Base-by-base conservation (phyloP, 2,113 vertebrate species). In the Triplophysa siluroides region DNA sequence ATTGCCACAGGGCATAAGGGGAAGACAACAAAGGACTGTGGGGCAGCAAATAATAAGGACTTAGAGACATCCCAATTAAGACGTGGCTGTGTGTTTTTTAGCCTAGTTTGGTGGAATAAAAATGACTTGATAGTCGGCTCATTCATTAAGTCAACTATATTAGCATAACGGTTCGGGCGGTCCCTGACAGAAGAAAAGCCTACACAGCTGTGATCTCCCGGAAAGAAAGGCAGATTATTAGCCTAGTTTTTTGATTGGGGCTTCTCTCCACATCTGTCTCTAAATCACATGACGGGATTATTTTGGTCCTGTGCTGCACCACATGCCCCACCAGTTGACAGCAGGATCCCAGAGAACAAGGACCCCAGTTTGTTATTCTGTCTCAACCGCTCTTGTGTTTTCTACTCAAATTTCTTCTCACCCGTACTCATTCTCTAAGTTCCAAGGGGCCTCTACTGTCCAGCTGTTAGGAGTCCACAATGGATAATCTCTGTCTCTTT, bases 161-260 rank as follows among this genome's bases (percentile, higher is more conserved):
- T 91, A 89, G 90, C 90, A 91, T 92, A 80, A 85, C 68, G 77
- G 54, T 69, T 21, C 72, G 26, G 71, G 54, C 71, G 1, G 26
- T 29, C 41, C 65, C 45, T n/a, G 79, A 77, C 23, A 19, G 83
- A 92, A 85, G 89, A 87, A 85, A 83, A 76, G 61, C 2, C 82
- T 80, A 45, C 90, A 90, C 93, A 94, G 92, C 92, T 94, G 92
- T 86, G 90, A 84, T 78, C 63, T 78, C 45, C 81, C 26, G 61
- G 82, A 80, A 89, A 92, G 86, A 93, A 92, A 90, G 91, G 89
- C 90, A 92, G 91, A 89, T 92, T 92, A 91, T 90, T 58, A 76
- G 33, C 76, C 81, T 68, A 66, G 11, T n/a, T 56, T 41, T 19
- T 60, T 23, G 18, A 2, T 19, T 7, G 13, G 85, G 86, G 78